Evolutionary conservation across 2,797 vertebrate species (phyloP).

Genomic region (Acestrorhynchus altus): DNA sequence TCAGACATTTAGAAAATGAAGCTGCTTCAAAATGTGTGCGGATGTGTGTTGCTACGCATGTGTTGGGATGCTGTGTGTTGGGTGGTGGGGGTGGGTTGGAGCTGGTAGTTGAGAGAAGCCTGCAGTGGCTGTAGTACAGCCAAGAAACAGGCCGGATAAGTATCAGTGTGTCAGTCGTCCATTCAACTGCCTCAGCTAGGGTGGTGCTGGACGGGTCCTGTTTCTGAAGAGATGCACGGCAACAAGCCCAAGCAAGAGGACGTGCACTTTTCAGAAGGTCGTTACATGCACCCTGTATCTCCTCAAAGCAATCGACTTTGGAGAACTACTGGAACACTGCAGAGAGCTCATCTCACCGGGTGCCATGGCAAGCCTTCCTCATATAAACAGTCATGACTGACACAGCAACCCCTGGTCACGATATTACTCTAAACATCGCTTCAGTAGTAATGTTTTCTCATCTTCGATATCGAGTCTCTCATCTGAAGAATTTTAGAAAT

Average conservation of each 20-base stretch:
- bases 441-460: too few species aligned
- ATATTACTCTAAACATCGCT: too few species aligned
- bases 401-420: too few species aligned
- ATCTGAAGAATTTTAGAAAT: too few species aligned
- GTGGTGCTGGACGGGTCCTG: conserved; percentile 18
- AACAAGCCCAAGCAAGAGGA: conserved; percentile 65
- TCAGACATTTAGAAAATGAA: conserved; percentile 59
- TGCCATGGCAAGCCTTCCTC: conserved; percentile 68
- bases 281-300: conserved; percentile 68
- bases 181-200: conserved; percentile 19
- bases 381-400: conserved; percentile 21
- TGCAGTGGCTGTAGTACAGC: neutral
- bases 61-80: too few species aligned
- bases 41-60: neutral
- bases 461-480: too few species aligned
- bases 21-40: conserved; percentile 47
- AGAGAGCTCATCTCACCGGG: conserved; percentile 32
- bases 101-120: neutral
- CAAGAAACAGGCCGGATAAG: neutral
- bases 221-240: conserved; percentile 32
- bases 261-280: conserved; percentile 48
- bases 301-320: conserved; percentile 71
- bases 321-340: conserved; percentile 68
- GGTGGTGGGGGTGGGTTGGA: too few species aligned
- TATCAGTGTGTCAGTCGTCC: neutral